These are phyloP conservation scores for Chrysodeixis includens DNA, from an alignment of 2,888 invertebrate genomes.

Conservation along the genomic window DNA sequence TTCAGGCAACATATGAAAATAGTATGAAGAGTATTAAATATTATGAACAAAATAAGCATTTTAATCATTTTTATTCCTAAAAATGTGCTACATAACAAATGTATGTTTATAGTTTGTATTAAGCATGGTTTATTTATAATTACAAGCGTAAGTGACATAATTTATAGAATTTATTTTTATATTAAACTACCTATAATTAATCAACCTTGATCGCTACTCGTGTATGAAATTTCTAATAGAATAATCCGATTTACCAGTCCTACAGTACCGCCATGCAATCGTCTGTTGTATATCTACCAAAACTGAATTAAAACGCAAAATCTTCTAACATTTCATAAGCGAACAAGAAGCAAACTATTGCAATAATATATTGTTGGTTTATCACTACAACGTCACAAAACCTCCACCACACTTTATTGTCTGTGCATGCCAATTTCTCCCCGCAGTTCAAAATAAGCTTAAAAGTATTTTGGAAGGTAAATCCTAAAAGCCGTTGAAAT, in stretches of 20 bases:
- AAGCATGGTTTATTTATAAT: not conserved
- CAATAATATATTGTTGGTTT: slow-evolving; percentile 76
- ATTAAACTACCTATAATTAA: slow-evolving; percentile 4
- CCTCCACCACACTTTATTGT: slow-evolving; percentile 80
- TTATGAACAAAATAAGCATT: not conserved
- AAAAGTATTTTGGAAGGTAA: slow-evolving; percentile 25
- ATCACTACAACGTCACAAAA: slow-evolving; percentile 76
- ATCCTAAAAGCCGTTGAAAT: slow-evolving; percentile 61
- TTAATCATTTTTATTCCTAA: not conserved
- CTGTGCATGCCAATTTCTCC: slow-evolving; percentile 81
- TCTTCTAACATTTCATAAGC: slow-evolving; percentile 82
- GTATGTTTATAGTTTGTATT: not conserved
- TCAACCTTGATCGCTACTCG: slow-evolving; percentile 65
- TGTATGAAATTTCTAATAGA: slow-evolving; percentile 52
- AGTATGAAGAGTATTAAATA: not conserved
- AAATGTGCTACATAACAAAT: not conserved
- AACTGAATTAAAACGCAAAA: slow-evolving; percentile 77
- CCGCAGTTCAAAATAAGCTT: slow-evolving; percentile 58
- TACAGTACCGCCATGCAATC: slow-evolving; percentile 76
- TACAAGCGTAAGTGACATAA: not conserved
- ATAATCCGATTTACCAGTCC: slow-evolving; percentile 61
- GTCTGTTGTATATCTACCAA: slow-evolving; percentile 71
- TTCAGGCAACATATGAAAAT: not conserved
- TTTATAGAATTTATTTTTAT: not conserved
- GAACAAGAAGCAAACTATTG: slow-evolving; percentile 83